Conservation (phyloP, 2,888 invertebrate genomes). For the Lissonota sp. region DNA sequence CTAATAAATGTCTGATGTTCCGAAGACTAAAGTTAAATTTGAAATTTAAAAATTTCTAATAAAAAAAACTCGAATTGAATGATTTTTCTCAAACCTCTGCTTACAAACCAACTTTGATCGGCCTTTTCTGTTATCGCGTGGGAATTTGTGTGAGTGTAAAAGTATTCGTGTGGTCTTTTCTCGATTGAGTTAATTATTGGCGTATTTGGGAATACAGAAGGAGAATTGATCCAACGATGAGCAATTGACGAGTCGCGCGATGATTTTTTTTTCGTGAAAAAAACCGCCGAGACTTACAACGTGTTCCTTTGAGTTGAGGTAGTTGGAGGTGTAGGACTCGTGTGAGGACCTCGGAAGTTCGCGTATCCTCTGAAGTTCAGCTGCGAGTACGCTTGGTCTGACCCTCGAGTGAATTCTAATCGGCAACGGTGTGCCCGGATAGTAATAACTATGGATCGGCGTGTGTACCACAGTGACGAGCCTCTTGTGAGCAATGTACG, state of each 20-base stretch:
- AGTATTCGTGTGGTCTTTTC: no score
- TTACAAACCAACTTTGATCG: no score
- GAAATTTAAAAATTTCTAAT: no score
- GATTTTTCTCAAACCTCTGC: no score
- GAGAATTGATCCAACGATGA: constrained; percentile 9
- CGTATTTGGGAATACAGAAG: no score
- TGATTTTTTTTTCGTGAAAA: not conserved
- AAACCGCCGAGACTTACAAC: constrained; percentile 77
- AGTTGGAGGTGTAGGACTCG: constrained; percentile 88
- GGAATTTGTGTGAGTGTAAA: no score
- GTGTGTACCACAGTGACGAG: constrained; percentile 81
- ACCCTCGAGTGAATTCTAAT: constrained; percentile 81
- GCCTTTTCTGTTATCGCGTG: no score
- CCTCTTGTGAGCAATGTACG: constrained; percentile 83
- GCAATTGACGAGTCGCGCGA: not conserved
- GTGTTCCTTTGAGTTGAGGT: constrained; percentile 92
- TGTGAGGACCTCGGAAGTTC: constrained; percentile 78
- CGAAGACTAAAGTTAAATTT: no score
- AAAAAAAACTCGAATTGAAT: no score
- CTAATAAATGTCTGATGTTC: no score
- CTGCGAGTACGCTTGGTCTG: constrained; percentile 81
- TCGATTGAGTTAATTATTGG: no score
- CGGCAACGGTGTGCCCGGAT: constrained; percentile 78
- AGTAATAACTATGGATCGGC: constrained; percentile 80
- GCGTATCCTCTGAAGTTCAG: constrained; percentile 82